phyloP scores from a whole-genome alignment of 1,140 invertebrate genomes.

The Lucilia sericata region DNA sequence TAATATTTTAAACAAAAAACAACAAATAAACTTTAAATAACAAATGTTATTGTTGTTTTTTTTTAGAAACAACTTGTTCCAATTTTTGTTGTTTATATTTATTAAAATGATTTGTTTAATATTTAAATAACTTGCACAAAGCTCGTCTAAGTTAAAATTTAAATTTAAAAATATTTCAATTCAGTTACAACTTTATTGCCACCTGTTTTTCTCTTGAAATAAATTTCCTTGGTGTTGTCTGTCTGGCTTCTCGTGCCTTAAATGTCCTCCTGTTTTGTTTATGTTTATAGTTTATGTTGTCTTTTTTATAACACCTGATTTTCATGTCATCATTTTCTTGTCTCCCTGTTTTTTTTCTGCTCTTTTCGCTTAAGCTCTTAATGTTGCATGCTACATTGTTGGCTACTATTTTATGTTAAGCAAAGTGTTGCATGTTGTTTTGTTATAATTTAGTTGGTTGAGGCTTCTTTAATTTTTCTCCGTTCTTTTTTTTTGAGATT shows the following conservation, averaged over 20 bases:
- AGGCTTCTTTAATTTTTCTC: not conserved
- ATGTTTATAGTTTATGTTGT: slow-evolving; percentile 21
- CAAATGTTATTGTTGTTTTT: no score
- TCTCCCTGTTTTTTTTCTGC: not conserved
- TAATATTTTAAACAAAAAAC: no score
- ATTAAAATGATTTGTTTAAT: not conserved
- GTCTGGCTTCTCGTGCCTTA: not conserved
- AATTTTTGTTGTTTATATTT: slow-evolving; percentile 3
- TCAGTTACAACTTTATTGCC: not conserved
- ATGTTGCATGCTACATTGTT: slow-evolving; percentile 40
- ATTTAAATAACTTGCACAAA: no score
- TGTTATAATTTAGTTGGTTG: slow-evolving; percentile 37
- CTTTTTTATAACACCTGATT: slow-evolving; percentile 38
- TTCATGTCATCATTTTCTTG: slow-evolving; percentile 34
- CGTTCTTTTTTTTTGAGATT: not conserved
- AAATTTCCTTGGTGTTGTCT: not conserved
- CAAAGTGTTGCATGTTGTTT: slow-evolving; percentile 38
- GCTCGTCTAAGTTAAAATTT: no score
- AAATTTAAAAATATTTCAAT: not conserved
- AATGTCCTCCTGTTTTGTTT: not conserved
- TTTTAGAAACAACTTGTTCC: not conserved
- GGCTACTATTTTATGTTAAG: slow-evolving; percentile 17
- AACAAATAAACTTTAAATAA: no score
- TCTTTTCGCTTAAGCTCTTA: not conserved
- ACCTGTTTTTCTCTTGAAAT: not conserved